Evolutionary conservation across 2,797 vertebrate species (phyloP).

Genomic region (Dermochelys coriacea): DNA sequence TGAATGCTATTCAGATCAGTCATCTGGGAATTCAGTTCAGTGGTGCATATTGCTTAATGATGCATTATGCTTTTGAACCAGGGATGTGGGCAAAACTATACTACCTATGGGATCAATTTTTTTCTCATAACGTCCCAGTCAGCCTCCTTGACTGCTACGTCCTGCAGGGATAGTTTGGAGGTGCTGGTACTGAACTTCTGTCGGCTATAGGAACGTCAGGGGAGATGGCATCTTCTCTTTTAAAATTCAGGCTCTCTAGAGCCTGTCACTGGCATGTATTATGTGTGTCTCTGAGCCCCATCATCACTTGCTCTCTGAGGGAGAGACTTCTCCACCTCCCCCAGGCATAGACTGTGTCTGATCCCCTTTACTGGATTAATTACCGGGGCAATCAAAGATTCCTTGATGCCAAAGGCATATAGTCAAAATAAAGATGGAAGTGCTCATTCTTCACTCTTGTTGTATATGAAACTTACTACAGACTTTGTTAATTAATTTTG

Average conservation of each 20-base stretch:
- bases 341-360: background rate
- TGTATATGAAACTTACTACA: fast-evolving
- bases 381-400: background rate
- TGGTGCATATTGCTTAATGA: background rate
- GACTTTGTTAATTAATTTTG: background rate
- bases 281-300: fast-evolving
- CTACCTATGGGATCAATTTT: fast-evolving
- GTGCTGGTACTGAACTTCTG: background rate
- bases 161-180: background rate
- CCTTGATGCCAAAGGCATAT: background rate
- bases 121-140: fast-evolving
- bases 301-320: background rate
- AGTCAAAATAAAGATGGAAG: fast-evolving
- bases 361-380: background rate
- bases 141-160: fast-evolving
- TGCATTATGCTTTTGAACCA: background rate
- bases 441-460: background rate
- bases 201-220: background rate
- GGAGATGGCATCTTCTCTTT: background rate
- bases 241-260: background rate
- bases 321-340: background rate
- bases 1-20: background rate
- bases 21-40: fast-evolving
- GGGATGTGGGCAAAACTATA: fast-evolving
- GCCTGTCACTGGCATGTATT: fast-evolving